A percentile compares a stretch with the other conserved stretches of the same genome.
These are phyloP conservation scores for pig (Sus scrofa) DNA, from an alignment of 2,113 vertebrate species.

Conservation along the genomic window T2T-Sscrofa CM000820.6:58431501-58432000, in stretches of 20 bases:
- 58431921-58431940: not conserved
- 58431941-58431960: not conserved
- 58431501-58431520: not conserved
- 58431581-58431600: not conserved
- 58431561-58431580: not conserved
- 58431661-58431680: not conserved
- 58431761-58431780: not conserved
- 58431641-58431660: no score
- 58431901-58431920: not conserved
- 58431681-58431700: not conserved
- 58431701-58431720: not conserved
- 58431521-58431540: not conserved
- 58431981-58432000: not conserved
- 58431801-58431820: not conserved
- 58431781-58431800: not conserved
- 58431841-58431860: not conserved
- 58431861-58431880: not conserved
- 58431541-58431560: not conserved
- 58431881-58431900: not conserved
- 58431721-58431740: not conserved
- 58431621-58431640: not conserved
- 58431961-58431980: not conserved
- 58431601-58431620: not conserved
- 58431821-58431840: not conserved
- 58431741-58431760: not conserved